Base-by-base conservation (phyloP, 2,888 invertebrate genomes). In the Eristalinus sepulchralis region DNA sequence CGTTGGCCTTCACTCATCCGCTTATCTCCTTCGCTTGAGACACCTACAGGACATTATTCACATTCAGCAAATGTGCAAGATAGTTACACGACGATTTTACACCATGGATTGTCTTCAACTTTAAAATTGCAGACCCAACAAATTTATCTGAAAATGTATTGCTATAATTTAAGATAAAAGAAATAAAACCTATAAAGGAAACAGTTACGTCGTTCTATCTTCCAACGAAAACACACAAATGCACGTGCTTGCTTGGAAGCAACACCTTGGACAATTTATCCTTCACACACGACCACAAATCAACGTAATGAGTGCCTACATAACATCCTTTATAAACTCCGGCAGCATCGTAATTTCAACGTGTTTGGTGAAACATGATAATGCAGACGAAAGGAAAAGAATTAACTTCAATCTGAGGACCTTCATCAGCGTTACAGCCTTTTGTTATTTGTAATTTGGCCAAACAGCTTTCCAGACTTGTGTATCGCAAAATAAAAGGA, bases 371-470 rank as follows among this genome's bases (percentile, higher is more conserved):
- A 33, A 27, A 34, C 57, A 59, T 70, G 34, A 70, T 59, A 36
- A 70, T 36, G 36, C 33, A 47, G 20, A 24, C 53, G 31, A 34
- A 34, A 57, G 53, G 64, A 75, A n/a, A 71, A 62, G 36, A 75
- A 79, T 71, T 75, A 76, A 79, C 75, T 66, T 84, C 24, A 71
- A 70, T 75, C 53, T 75, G 31, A 70, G 55, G 73, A 75, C 47
- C 71, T 81, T 67, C 64, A 76, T 76, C 80, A 81, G 22, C 76
- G 70, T 70, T 67, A 67, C 62, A 34, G 55, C 39, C 57, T 39
- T 66, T 75, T 80, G 55, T 72, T 71, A 73, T 68, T 62, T 70
- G 73, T 75, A 73, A 75, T 75, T 83, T 83, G 47, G 22, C 60
- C 62, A 71, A 83, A 66, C 77, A 82, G 76, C 70, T 70, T 71